Evolutionary conservation across 1,140 invertebrate species (phyloP).

Genomic region (Yoshiicerus persimilis): DNA sequence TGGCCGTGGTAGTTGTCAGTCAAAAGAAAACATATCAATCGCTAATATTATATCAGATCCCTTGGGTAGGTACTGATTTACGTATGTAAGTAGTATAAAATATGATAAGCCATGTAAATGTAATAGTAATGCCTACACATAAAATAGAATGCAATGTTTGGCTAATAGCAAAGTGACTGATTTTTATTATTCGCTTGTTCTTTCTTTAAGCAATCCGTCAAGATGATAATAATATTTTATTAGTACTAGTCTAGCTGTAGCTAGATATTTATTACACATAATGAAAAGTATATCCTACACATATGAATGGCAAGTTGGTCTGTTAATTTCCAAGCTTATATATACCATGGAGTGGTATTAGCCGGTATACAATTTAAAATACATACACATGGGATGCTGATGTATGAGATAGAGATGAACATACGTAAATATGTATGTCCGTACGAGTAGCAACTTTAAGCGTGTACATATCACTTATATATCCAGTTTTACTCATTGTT

Average conservation of each 20-base stretch:
- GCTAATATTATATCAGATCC: background rate
- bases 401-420: no score
- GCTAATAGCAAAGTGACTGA: background rate
- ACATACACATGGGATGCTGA: background rate
- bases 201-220: background rate
- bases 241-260: background rate
- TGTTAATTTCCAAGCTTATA: background rate
- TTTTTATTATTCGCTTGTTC: background rate
- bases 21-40: background rate
- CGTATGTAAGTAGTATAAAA: no score
- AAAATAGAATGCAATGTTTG: background rate
- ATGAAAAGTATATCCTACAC: background rate
- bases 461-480: background rate
- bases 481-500: constrained; percentile 9
- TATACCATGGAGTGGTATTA: no score
- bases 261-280: background rate
- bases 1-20: background rate
- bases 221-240: background rate
- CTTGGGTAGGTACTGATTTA: background rate
- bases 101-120: background rate
- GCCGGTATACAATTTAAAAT: background rate
- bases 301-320: background rate
- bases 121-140: background rate
- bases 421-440: background rate
- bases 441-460: background rate